These are phyloP conservation scores for Lithophane ornitopus DNA, from an alignment of 2,888 invertebrate species.

Conservation along the genomic window DNA sequence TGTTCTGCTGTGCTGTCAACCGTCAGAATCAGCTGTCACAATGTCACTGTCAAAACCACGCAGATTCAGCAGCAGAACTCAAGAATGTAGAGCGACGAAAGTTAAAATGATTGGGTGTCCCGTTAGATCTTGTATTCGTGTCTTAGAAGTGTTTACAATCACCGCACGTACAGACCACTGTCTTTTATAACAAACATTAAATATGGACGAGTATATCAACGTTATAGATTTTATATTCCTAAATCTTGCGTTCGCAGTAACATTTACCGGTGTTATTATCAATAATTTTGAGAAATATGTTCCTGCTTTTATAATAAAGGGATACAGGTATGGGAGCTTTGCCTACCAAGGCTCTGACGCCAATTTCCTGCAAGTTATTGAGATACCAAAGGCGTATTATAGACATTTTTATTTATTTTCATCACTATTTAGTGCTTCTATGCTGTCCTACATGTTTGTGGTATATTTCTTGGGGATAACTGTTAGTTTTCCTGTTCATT, in stretches of 20 bases:
- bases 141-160: conserved; percentile 52
- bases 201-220: conserved; percentile 75
- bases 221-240: conserved; percentile 86
- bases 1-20: neutral
- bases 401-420: conserved; percentile 95
- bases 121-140: conserved; percentile 67
- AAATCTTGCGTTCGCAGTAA: conserved; percentile 83
- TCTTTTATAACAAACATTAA: conserved; percentile 26
- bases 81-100: conserved; percentile 57
- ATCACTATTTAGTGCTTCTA: conserved; percentile 88
- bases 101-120: conserved; percentile 64
- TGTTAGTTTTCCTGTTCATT: conserved; percentile 87
- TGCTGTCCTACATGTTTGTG: conserved; percentile 86
- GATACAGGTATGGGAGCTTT: conserved; percentile 94
- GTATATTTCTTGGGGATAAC: conserved; percentile 87
- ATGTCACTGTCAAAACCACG: conserved; percentile 27
- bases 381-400: conserved; percentile 95
- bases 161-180: conserved; percentile 38
- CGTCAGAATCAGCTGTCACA: conserved; percentile 25
- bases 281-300: conserved; percentile 92
- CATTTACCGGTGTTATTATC: conserved; percentile 91
- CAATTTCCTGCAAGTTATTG: conserved; percentile 86
- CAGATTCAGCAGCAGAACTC: neutral
- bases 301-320: conserved; percentile 92
- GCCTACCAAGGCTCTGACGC: conserved; percentile 89